These are phyloP conservation scores for Cynaeus angustus DNA, from an alignment of 2,888 invertebrate species.

Conservation along the genomic window DNA sequence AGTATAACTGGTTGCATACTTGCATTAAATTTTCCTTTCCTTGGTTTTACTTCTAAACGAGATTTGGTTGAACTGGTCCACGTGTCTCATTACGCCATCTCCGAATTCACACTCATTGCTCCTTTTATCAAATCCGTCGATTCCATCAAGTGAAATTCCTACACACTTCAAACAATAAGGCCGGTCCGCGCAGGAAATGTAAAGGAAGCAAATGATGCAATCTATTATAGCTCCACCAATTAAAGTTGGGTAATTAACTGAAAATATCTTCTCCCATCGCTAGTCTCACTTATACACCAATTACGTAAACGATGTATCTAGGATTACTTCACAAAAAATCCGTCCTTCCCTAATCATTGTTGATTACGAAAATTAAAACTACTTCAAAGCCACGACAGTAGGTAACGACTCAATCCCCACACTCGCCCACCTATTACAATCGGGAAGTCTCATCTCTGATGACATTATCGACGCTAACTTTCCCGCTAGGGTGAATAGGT, in stretches of 20 bases:
- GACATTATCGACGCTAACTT: slow-evolving; percentile 41
- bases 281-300: slow-evolving; percentile 13
- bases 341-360: slow-evolving; percentile 26
- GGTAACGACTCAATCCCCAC: not conserved
- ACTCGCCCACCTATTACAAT: slow-evolving; percentile 14
- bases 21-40: not conserved
- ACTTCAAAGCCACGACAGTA: slow-evolving; percentile 16
- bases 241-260: slow-evolving; percentile 56
- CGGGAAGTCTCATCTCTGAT: slow-evolving; percentile 39
- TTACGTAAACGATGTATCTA: slow-evolving; percentile 12
- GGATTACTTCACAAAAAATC: slow-evolving; percentile 44
- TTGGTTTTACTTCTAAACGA: too few relatives aligned
- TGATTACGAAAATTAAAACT: slow-evolving; percentile 32
- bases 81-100: not conserved
- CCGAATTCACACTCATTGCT: not conserved
- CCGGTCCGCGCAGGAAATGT: slow-evolving; percentile 51
- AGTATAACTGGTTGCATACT: not conserved
- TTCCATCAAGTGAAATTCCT: slow-evolving; percentile 56
- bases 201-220: slow-evolving; percentile 54
- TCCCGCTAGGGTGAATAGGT: slow-evolving; percentile 45
- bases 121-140: slow-evolving; percentile 24
- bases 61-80: too few relatives aligned
- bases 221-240: slow-evolving; percentile 55
- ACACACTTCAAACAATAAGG: slow-evolving; percentile 50
- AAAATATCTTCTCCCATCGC: slow-evolving; percentile 50